These are phyloP conservation scores for Asobara japonica DNA, from an alignment of 1,140 invertebrate genomes.

Conservation along the genomic window DNA sequence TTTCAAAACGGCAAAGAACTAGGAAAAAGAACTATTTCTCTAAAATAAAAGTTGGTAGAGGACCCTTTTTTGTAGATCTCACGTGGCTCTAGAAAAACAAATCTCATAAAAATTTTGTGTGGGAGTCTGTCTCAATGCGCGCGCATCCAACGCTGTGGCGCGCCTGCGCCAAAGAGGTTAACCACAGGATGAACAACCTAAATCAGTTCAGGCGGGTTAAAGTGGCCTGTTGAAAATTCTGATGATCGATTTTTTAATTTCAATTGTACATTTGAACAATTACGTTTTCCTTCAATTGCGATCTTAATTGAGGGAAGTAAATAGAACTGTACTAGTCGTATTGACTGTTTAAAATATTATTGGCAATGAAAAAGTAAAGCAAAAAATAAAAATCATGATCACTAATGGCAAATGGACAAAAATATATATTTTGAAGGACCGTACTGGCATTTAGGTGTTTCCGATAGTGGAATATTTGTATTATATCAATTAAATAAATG, in stretches of 20 bases:
- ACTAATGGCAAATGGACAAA: not conserved
- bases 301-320: not conserved
- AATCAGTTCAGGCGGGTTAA: too few relatives aligned
- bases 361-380: not conserved
- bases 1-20: too few relatives aligned
- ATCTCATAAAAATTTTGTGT: too few relatives aligned
- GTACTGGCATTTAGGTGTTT: constrained; percentile 10
- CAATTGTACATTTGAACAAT: not conserved
- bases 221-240: not conserved
- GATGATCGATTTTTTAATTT: not conserved
- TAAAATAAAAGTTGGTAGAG: too few relatives aligned
- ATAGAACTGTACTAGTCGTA: not conserved
- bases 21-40: too few relatives aligned
- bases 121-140: too few relatives aligned
- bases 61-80: too few relatives aligned
- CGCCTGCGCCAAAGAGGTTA: too few relatives aligned
- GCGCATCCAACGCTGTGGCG: too few relatives aligned
- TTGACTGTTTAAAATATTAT: not conserved
- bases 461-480: constrained; percentile 13
- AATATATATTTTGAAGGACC: constrained; percentile 3
- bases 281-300: not conserved
- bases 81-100: too few relatives aligned
- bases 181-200: too few relatives aligned
- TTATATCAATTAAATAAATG: not conserved
- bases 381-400: not conserved